These are phyloP conservation scores for Copidosoma aretas DNA, from an alignment of 2,888 invertebrate species.

Conservation along the genomic window DNA sequence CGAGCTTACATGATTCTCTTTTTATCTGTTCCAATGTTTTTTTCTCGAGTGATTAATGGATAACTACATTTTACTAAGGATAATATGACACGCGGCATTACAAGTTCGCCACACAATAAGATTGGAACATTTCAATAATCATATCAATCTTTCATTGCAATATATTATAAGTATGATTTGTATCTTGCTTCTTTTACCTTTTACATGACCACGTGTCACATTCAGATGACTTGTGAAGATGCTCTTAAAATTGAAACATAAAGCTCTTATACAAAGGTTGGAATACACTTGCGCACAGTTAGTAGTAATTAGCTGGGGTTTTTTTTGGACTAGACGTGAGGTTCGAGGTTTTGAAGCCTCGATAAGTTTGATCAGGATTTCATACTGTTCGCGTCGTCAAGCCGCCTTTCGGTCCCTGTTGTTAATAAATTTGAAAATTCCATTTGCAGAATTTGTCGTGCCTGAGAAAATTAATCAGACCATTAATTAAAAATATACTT, in stretches of 20 bases:
- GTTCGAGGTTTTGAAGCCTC: constrained; percentile 57
- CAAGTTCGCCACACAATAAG: constrained; percentile 24
- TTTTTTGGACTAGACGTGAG: constrained; percentile 61
- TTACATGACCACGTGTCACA: constrained; percentile 45
- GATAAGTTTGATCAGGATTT: constrained; percentile 64
- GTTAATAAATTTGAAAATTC: constrained; percentile 89
- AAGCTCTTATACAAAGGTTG: constrained; percentile 59
- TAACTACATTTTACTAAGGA: constrained; percentile 40
- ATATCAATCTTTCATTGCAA: constrained; percentile 19
- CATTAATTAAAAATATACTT: neutral
- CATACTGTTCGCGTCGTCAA: constrained; percentile 63
- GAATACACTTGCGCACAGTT: constrained; percentile 58
- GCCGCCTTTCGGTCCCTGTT: constrained; percentile 82
- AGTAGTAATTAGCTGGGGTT: constrained; percentile 56
- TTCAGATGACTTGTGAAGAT: constrained; percentile 46
- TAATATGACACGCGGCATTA: constrained; percentile 40
- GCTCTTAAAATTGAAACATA: constrained; percentile 56
- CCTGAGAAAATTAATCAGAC: constrained; percentile 66
- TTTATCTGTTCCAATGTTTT: constrained; percentile 33
- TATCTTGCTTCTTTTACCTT: constrained; percentile 24
- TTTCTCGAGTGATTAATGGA: constrained; percentile 23
- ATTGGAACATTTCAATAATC: constrained; percentile 14
- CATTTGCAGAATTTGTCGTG: constrained; percentile 87
- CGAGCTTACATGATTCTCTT: constrained; percentile 41
- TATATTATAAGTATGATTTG: constrained; percentile 30